phyloP scores from a whole-genome alignment of 1,140 invertebrate species.

The Drosophila setifemur region DNA sequence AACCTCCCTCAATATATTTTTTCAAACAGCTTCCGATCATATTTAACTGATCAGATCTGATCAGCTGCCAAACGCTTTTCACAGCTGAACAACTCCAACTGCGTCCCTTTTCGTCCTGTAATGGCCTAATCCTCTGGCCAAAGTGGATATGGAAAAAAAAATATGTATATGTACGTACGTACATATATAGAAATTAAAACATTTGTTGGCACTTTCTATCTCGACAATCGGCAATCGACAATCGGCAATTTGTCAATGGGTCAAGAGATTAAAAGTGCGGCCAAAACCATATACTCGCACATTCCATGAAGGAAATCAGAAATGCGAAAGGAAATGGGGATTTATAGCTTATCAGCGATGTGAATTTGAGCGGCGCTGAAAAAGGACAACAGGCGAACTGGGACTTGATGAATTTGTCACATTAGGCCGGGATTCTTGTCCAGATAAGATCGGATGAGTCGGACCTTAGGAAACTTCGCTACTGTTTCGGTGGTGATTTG shows the following conservation, averaged over 20 bases:
- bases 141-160: background rate
- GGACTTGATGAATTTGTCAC: constrained; percentile 75
- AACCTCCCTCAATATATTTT: too few species aligned
- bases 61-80: constrained; percentile 42
- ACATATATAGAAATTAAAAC: constrained; percentile 62
- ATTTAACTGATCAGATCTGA: constrained; percentile 25
- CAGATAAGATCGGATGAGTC: constrained; percentile 52
- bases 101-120: constrained; percentile 1
- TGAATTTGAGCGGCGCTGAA: constrained; percentile 60
- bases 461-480: background rate
- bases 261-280: constrained; percentile 59
- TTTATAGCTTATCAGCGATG: constrained; percentile 67
- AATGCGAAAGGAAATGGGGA: constrained; percentile 21
- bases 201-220: constrained; percentile 77
- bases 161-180: too few species aligned
- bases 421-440: constrained; percentile 58
- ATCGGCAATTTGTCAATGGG: constrained; percentile 51
- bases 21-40: background rate
- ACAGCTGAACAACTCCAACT: constrained; percentile 36
- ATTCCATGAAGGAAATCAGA: background rate
- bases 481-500: constrained; percentile 5
- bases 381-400: constrained; percentile 41
- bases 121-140: constrained; percentile 17
- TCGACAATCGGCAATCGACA: constrained; percentile 43
- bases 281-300: constrained; percentile 7